Evolutionary conservation across 2,113 vertebrate species (phyloP), one percentile per base, ranked within the genome.

Genomic region (Nannospalax galili): DNA sequence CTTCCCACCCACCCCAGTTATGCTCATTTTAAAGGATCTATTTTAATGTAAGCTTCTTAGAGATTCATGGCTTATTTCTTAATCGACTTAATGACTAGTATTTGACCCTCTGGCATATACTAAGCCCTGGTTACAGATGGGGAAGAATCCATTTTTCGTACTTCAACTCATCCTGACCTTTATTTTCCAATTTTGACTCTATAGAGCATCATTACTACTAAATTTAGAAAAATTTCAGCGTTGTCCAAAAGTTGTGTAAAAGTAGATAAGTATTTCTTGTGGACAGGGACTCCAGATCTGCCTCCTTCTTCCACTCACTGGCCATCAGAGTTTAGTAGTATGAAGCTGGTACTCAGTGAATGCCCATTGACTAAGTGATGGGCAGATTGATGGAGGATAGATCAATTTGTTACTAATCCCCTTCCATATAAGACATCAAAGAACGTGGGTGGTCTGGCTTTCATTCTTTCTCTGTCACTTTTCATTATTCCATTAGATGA

Each of bases 391-490:
- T 79, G 52, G 65, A 91, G 28, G 7, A 93, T 79, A 11, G 28
- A 58, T 5, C 65, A 79, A 80, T 84, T 94, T 87, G 42, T 85
- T 64, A 67, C 79, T 92, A 97, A 72, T 4, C 20, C 20, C 11
- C 6, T 7, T 22, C 22, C 48, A 48, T 62, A 24, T 37, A 87
- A 96, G 84, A 48, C 28, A 72, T 52, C 70, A 91, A 67, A 95
- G 79, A 89, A 35, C 70, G 45, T 7, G 8, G 93, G 92, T 96
- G 94, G 94, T 91, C 89, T 95, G 75, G n/a, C 22, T 93, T 93
- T 67, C 15, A 87, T 58, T 85, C n/a, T 93, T 73, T 88, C 17
- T 32, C 48, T 86, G 90, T 35, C 91, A 90, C 60, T 94, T 93
- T 97, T 84, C 45, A 64, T 81, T 74, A 95, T 91, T 72, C 72